A percentile compares a stretch with the other conserved stretches of the same genome.
Evolutionary conservation across 2,113 vertebrate species (phyloP).

Genomic region (Vulpes ferrilata): DNA sequence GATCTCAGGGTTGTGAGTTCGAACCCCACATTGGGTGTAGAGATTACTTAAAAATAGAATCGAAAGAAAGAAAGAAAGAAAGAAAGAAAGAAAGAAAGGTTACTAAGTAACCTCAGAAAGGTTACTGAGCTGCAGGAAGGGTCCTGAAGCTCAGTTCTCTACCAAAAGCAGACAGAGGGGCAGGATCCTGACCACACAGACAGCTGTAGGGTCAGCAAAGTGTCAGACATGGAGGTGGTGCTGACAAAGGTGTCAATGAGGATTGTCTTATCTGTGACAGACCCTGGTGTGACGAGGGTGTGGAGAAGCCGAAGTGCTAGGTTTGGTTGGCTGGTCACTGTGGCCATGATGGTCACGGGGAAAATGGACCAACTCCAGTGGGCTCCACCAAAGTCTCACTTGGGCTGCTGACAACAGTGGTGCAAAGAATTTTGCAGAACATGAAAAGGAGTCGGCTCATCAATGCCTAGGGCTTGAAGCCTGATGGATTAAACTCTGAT

Average conservation of each 20-base stretch:
- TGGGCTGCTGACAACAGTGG: accelerated
- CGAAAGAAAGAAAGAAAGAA: no score
- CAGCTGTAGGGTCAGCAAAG: accelerated
- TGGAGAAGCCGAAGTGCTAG: background rate
- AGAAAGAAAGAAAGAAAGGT: no score
- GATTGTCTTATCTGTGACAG: background rate
- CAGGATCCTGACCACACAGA: accelerated
- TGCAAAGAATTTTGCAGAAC: background rate
- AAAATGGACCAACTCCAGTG: accelerated
- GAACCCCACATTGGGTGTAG: no score
- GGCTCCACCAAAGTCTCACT: background rate
- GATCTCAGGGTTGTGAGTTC: no score
- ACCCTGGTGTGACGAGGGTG: background rate
- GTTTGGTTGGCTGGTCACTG: background rate
- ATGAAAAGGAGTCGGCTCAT: accelerated
- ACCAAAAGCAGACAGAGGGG: background rate
- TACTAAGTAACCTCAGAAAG: no score
- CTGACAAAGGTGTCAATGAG: no score
- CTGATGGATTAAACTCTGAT: accelerated
- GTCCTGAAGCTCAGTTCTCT: background rate
- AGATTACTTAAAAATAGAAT: no score
- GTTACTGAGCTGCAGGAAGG: background rate
- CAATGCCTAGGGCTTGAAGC: no score
- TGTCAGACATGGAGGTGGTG: accelerated
- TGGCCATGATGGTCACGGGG: background rate